These are phyloP conservation scores for Salminus brasiliensis DNA, from an alignment of 2,113 vertebrate species.

Conservation along the genomic window DNA sequence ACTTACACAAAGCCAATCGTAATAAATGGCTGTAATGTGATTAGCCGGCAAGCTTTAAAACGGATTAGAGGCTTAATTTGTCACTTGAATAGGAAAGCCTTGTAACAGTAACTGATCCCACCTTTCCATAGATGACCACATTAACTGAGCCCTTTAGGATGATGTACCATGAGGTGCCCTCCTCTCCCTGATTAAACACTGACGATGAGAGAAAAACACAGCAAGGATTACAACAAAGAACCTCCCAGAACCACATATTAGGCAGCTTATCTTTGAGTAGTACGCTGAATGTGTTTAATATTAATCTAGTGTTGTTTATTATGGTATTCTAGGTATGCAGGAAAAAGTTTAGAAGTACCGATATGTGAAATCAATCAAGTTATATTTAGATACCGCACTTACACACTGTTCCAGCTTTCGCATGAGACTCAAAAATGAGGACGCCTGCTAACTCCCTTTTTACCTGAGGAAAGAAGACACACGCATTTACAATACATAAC, in stretches of 20 bases:
- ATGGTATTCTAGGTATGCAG: too few relatives aligned
- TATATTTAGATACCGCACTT: constrained; percentile 72
- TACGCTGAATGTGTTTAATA: too few relatives aligned
- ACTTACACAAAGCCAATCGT: constrained; percentile 3
- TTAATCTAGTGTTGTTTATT: too few relatives aligned
- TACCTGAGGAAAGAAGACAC: constrained; percentile 76
- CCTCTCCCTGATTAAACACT: constrained; percentile 99
- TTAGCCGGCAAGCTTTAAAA: not conserved
- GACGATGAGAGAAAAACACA: constrained; percentile 52
- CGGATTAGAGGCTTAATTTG: not conserved
- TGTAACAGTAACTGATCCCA: constrained; percentile 60
- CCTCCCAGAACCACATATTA: not conserved
- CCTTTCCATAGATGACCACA: constrained; percentile 99
- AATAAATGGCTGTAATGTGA: constrained; percentile 5
- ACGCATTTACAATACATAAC: constrained; percentile 39
- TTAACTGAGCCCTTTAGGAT: constrained; percentile 98
- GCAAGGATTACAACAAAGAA: not conserved
- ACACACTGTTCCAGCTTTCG: constrained; percentile 95
- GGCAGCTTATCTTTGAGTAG: too few relatives aligned
- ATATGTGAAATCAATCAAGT: not conserved
- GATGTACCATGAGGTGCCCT: constrained; percentile 99
- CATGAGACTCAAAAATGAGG: constrained; percentile 95
- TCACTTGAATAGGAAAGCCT: constrained; percentile 11
- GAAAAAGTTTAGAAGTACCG: not conserved
- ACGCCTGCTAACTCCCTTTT: constrained; percentile 93